Evolutionary conservation across 2,797 vertebrate species (phyloP), one percentile per base, ranked within the genome.

Genomic region (Dicrostonyx torquatus): DNA sequence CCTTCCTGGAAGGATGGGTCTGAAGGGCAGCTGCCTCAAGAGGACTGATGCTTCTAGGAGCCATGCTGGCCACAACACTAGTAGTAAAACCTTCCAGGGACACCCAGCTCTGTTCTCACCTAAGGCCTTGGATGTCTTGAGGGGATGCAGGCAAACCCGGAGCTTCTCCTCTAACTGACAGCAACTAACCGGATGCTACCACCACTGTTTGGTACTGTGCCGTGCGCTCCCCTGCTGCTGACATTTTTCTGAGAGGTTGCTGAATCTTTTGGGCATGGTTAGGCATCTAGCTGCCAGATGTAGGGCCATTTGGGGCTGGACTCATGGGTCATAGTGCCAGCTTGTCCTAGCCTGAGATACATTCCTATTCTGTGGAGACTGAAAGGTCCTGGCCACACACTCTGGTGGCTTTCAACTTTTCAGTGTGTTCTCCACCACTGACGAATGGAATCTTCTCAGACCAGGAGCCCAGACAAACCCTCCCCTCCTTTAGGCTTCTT

Each of bases 1-100:
- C 58, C 72, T 85, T 80, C 87, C 93, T 83, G 68, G 40, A 1
- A 80, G 90, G 96, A 96, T 95, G 34, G 64, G 53, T 72, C 48
- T 5, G 0, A 22, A n/a, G 31, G 68, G 58, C 45, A 75, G 40
- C 22, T 24, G 24, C 43, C n/a, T 5, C 5, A 13, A 15, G 29
- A 80, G 34, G n/a, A 76, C 1, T 3, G 0, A n/a, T 0, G 0
- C 3, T 48, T 60, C 14, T 15, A 34, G 11, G 66, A 73, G 4
- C 20, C 14, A 2, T 6, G 43, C 20, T 68, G 34, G 14, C 34
- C n/a, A 17, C 58, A 5, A 5, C 4, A 4, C 37, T 9, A 4
- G 31, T 2, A 37, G 76, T 1, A 24, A 18, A 40, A 14, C 26
- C 31, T 12, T 62, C 50, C 34, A 20, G 29, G 0, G 9, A 20